A percentile compares a stretch with the other conserved stretches of the same genome.
Conservation (phyloP, 2,888 invertebrate genomes). For the Callyntrura guangdongensis region DNA sequence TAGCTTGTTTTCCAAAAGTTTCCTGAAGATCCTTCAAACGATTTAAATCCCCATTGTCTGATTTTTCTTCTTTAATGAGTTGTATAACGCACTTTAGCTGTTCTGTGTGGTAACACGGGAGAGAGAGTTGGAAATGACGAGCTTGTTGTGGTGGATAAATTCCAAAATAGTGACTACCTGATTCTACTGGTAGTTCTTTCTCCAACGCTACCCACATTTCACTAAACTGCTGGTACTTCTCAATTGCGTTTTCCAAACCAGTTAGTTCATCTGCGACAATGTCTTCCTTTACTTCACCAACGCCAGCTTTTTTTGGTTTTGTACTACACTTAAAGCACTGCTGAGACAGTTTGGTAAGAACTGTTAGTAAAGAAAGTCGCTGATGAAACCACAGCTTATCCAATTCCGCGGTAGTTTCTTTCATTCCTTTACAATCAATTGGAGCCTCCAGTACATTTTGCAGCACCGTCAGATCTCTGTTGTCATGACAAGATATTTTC, state of each 20-base stretch:
- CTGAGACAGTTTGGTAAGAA: background rate
- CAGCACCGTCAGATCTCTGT: background rate
- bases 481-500: background rate
- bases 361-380: background rate
- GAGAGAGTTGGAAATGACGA: background rate
- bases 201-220: background rate
- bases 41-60: background rate
- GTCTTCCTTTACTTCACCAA: background rate
- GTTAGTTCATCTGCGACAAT: background rate
- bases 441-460: background rate
- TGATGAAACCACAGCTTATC: background rate
- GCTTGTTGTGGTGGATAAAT: background rate
- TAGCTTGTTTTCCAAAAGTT: background rate
- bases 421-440: background rate
- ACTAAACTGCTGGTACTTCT: too few relatives aligned
- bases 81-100: background rate
- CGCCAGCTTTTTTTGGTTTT: too few relatives aligned
- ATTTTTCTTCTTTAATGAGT: background rate
- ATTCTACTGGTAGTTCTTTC: background rate
- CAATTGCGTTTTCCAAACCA: background rate
- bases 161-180: background rate
- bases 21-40: background rate
- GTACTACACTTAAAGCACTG: too few relatives aligned
- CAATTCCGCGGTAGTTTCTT: background rate
- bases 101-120: too few relatives aligned